Evolutionary conservation across 1,140 invertebrate species (phyloP).

Genomic region (Matsumurasca onukii): DNA sequence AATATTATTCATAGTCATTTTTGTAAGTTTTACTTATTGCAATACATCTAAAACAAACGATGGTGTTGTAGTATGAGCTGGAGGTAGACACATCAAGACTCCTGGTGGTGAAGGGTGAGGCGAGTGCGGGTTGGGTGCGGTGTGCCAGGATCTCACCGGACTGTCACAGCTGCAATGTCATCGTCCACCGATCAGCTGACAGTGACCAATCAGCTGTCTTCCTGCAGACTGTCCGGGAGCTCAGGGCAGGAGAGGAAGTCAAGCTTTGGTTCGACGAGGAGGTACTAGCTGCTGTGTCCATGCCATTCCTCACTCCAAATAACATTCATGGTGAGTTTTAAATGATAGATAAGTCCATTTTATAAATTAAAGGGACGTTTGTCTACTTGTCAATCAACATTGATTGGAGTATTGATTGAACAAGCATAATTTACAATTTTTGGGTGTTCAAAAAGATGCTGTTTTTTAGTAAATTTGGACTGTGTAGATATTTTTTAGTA

Average conservation of each 20-base stretch:
- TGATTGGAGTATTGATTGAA: no score
- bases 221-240: conserved; percentile 52
- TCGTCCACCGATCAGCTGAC: conserved; percentile 52
- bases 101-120: not conserved
- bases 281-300: conserved; percentile 65
- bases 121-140: not conserved
- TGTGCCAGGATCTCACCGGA: conserved; percentile 56
- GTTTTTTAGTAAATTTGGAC: no score
- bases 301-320: conserved; percentile 75
- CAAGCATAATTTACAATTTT: no score
- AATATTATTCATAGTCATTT: no score
- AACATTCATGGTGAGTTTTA: conserved; percentile 83
- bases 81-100: not conserved
- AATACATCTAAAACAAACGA: no score
- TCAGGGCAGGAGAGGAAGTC: conserved; percentile 61
- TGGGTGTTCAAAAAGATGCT: no score
- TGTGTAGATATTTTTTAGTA: no score
- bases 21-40: no score
- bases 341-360: no score
- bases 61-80: conserved; percentile 4
- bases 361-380: no score
- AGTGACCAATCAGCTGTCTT: conserved; percentile 41
- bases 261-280: conserved; percentile 81
- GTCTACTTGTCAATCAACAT: no score
- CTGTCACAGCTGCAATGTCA: conserved; percentile 65